These are phyloP conservation scores for Phyllostomus discolor DNA, from an alignment of 2,113 vertebrate species.

Conservation along the genomic window DNA sequence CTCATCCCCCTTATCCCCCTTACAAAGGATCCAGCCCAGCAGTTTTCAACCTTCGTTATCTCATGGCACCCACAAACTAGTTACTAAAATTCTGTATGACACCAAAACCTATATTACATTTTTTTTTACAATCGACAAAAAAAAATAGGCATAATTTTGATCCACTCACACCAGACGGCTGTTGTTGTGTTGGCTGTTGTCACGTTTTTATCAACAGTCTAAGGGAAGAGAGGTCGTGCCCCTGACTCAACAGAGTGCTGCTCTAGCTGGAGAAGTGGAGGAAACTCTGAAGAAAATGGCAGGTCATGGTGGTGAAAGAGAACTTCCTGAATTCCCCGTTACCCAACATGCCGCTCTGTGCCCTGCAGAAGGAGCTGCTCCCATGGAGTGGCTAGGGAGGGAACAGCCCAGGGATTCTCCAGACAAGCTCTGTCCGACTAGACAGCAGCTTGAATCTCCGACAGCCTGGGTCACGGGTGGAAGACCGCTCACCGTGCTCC, in stretches of 20 bases:
- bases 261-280: background rate
- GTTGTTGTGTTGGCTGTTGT: too few species aligned
- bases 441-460: background rate
- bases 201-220: too few species aligned
- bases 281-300: background rate
- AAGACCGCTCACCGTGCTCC: background rate
- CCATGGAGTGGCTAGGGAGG: background rate
- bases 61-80: too few species aligned
- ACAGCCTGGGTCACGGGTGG: background rate
- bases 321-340: background rate
- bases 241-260: background rate
- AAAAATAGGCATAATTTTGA: too few species aligned
- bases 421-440: background rate
- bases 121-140: too few species aligned
- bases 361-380: background rate
- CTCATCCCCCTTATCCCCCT: background rate
- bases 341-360: background rate
- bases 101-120: too few species aligned
- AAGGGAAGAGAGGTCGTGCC: too few species aligned
- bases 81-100: too few species aligned
- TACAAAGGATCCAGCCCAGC: background rate
- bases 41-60: too few species aligned
- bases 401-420: background rate
- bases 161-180: too few species aligned
- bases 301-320: background rate